Evolutionary conservation across 2,113 vertebrate species (phyloP).

Genomic region (Phalacrocorax carbo): DNA sequence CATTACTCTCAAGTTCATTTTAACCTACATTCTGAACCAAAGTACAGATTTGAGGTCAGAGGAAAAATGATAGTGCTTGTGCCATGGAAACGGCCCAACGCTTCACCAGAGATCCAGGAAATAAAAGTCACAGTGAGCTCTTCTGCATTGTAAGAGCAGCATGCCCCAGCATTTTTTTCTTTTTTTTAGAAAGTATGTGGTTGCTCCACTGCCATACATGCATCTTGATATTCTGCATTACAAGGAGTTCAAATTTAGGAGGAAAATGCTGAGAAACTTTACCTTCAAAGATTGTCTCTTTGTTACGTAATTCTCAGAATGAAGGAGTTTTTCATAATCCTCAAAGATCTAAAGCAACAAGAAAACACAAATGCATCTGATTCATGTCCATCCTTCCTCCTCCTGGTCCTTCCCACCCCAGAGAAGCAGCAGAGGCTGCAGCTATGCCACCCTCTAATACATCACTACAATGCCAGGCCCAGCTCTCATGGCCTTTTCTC

Average conservation of each 20-base stretch:
- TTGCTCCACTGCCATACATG: not conserved
- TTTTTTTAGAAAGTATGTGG: not conserved
- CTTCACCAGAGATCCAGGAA: not conserved
- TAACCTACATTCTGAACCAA: not conserved
- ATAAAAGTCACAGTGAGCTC: not conserved
- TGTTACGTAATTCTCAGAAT: conserved; percentile 97
- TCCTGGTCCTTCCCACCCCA: not conserved
- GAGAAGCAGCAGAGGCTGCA: not conserved
- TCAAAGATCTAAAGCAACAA: conserved; percentile 85
- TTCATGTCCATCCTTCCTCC: not conserved
- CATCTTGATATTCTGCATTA: not conserved
- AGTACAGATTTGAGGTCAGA: not conserved
- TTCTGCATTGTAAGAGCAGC: not conserved
- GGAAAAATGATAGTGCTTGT: not conserved
- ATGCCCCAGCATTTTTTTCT: not conserved
- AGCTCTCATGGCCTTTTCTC: not conserved
- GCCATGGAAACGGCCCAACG: not conserved
- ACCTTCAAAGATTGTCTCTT: conserved; percentile 98
- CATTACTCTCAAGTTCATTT: not conserved
- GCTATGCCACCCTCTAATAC: not conserved
- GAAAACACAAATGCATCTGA: not conserved
- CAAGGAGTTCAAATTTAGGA: not conserved
- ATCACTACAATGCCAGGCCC: not conserved
- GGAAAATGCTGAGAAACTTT: not conserved
- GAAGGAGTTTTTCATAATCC: conserved; percentile 96